phyloP scores from a whole-genome alignment of 2,888 invertebrate genomes.

The Leucozona laternaria region DNA sequence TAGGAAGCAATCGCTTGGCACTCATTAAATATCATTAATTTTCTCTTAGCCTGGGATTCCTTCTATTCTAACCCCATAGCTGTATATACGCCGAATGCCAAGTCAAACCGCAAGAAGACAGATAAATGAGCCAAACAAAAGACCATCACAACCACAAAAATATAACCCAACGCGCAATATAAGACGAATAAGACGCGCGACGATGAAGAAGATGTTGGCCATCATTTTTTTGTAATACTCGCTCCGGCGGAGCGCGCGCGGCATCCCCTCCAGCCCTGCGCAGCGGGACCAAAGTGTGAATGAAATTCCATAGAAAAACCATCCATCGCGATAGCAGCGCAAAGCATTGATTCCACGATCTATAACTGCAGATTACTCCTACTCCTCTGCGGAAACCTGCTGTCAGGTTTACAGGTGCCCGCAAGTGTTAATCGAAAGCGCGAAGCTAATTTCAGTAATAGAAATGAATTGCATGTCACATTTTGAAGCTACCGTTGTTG shows the following conservation, averaged over 20 bases:
- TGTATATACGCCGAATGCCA: slow-evolving; percentile 33
- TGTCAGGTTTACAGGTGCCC: slow-evolving; percentile 51
- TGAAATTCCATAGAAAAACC: slow-evolving; percentile 53
- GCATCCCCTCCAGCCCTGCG: not conserved
- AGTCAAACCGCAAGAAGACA: slow-evolving; percentile 48
- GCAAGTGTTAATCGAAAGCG: slow-evolving; percentile 69
- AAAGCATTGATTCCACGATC: slow-evolving; percentile 45
- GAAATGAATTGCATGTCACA: slow-evolving; percentile 75
- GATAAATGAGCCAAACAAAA: slow-evolving; percentile 55
- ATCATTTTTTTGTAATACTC: slow-evolving; percentile 35
- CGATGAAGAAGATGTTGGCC: slow-evolving; percentile 5
- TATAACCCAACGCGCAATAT: slow-evolving; percentile 10
- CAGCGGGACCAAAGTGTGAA: slow-evolving; percentile 58
- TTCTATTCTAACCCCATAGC: not conserved
- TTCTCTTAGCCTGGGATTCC: slow-evolving; percentile 46
- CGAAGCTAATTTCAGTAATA: slow-evolving; percentile 75
- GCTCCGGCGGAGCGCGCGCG: too few relatives aligned
- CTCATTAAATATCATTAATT: slow-evolving; percentile 73
- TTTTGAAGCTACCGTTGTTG: slow-evolving; percentile 65
- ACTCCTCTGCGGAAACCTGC: slow-evolving; percentile 34
- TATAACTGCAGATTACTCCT: slow-evolving; percentile 71
- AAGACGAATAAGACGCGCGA: not conserved
- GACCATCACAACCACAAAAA: slow-evolving; percentile 11
- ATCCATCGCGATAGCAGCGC: slow-evolving; percentile 21
- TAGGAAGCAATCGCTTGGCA: slow-evolving; percentile 65